Evolutionary conservation across 2,113 vertebrate genomes (phyloP).

Genomic region (Tonatia bakeri): DNA sequence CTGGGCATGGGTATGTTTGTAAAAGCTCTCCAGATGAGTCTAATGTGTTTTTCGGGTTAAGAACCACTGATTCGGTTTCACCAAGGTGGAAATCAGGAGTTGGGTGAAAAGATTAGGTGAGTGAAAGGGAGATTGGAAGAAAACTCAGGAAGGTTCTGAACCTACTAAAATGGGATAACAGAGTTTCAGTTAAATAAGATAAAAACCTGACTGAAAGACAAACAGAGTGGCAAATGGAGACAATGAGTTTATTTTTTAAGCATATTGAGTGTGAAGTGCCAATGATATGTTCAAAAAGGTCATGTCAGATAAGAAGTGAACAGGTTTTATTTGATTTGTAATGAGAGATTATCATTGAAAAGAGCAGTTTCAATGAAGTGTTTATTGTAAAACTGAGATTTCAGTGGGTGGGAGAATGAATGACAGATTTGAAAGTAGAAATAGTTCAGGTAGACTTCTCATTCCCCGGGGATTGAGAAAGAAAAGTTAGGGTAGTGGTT

Average conservation of each 20-base stretch:
- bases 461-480: neutral
- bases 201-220: neutral
- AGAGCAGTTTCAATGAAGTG: neutral
- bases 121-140: neutral
- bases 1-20: neutral
- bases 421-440: neutral
- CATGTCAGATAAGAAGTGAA: neutral
- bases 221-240: neutral
- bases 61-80: neutral
- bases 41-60: neutral
- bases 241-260: neutral
- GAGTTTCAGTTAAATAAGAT: neutral
- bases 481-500: neutral
- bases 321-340: neutral
- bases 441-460: neutral
- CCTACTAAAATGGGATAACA: neutral
- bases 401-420: neutral
- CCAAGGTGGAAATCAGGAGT: neutral
- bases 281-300: neutral
- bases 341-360: constrained; percentile 1
- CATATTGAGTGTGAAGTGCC: neutral
- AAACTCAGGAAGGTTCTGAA: neutral
- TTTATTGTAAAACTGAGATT: neutral
- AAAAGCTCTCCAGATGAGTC: neutral
- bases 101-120: neutral